Evolutionary conservation across 2,113 vertebrate genomes (phyloP).

Genomic region (Colaptes auratus): DNA sequence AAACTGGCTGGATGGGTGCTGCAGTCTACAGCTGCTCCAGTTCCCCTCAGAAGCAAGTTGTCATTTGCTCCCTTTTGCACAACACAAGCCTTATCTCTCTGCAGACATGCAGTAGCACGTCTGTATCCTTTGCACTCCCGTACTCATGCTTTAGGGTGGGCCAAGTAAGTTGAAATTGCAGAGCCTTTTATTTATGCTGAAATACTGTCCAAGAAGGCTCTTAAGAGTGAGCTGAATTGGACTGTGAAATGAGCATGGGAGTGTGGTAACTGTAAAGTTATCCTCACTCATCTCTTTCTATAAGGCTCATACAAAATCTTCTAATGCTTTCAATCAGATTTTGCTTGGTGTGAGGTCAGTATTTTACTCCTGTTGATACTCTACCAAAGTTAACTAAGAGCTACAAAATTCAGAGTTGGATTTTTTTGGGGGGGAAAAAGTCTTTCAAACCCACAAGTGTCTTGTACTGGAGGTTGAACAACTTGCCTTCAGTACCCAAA

Average conservation of each 20-base stretch:
- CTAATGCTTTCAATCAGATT: neutral
- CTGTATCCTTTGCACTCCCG: neutral
- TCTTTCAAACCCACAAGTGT: neutral
- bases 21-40: neutral
- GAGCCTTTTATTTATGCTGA: neutral
- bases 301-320: neutral
- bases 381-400: neutral
- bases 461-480: neutral
- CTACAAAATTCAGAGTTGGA: neutral
- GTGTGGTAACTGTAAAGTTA: neutral
- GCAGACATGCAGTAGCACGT: neutral
- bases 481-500: neutral
- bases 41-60: neutral
- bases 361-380: neutral
- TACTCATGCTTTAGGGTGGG: neutral
- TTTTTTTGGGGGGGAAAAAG: neutral
- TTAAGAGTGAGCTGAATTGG: neutral
- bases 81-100: neutral
- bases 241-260: neutral
- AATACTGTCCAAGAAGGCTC: neutral
- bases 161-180: neutral
- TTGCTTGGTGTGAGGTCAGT: neutral
- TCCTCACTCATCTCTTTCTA: neutral
- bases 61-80: constrained; percentile 23
- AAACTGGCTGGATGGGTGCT: constrained; percentile 14